These are phyloP conservation scores for Aleiodes alternator DNA, from an alignment of 2,888 invertebrate genomes.

Conservation along the genomic window DNA sequence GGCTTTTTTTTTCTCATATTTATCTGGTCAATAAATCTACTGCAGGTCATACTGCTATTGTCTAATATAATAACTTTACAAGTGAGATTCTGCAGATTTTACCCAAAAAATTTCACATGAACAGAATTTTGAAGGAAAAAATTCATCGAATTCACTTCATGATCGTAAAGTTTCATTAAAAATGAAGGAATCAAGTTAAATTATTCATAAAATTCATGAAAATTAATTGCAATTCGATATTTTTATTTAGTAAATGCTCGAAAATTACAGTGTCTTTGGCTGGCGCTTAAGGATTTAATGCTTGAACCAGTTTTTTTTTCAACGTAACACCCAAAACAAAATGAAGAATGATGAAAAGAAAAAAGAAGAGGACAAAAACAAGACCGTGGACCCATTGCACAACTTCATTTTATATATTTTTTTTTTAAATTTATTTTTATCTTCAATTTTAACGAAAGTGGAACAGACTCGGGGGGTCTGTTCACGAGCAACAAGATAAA, in stretches of 20 bases:
- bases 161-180: too few species aligned
- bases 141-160: neutral
- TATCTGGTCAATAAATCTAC: conserved; percentile 58
- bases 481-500: neutral
- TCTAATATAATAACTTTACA: conserved; percentile 11
- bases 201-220: too few species aligned
- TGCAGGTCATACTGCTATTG: conserved; percentile 33
- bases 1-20: conserved; percentile 54
- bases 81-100: conserved; percentile 4
- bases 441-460: neutral
- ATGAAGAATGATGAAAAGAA: conserved; percentile 1
- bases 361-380: neutral
- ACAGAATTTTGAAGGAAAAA: neutral
- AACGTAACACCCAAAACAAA: neutral
- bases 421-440: neutral
- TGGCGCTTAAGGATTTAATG: neutral
- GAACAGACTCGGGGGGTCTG: neutral
- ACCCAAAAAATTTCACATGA: neutral
- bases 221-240: too few species aligned
- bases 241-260: neutral
- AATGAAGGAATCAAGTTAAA: too few species aligned
- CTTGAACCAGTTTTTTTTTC: neutral
- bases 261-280: neutral
- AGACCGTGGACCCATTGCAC: conserved; percentile 2
- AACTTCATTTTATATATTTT: too few species aligned